Conservation (phyloP, 1,140 invertebrate genomes). For the Rhyacophila brunnea region DNA sequence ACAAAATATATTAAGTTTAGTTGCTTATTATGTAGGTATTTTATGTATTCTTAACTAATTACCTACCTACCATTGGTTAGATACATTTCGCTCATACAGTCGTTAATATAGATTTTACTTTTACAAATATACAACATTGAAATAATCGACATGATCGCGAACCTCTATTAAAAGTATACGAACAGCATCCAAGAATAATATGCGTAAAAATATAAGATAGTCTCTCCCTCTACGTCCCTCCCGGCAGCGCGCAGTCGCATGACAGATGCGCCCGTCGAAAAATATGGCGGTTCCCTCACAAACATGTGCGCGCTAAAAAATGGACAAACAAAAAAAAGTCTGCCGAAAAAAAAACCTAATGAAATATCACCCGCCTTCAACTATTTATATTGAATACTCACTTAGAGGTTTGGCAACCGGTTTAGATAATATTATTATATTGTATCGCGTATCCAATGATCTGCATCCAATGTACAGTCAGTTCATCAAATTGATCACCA, state of each 20-base stretch:
- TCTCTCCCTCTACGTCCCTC: background rate
- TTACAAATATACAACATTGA: too few species aligned
- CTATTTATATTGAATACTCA: conserved; percentile 25
- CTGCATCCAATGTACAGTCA: background rate
- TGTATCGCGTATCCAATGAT: too few species aligned
- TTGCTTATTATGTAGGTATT: too few species aligned
- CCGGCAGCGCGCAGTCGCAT: background rate
- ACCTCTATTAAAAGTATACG: too few species aligned
- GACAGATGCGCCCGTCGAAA: conserved; percentile 17
- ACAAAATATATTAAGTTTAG: too few species aligned
- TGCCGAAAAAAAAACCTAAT: conserved; percentile 15
- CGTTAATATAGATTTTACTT: too few species aligned
- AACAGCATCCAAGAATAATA: too few species aligned
- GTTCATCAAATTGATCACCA: background rate
- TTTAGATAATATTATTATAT: background rate
- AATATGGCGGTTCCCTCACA: conserved; percentile 14
- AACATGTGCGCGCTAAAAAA: conserved; percentile 8
- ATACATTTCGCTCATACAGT: too few species aligned
- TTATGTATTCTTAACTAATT: too few species aligned
- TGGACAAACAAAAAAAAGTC: conserved; percentile 4
- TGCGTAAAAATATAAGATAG: too few species aligned
- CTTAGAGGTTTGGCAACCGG: conserved; percentile 9
- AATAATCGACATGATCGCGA: too few species aligned
- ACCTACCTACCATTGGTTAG: too few species aligned
- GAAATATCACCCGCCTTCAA: conserved; percentile 20